Base-by-base conservation (phyloP, 2,113 vertebrate genomes). In the Stegostoma tigrinum region DNA sequence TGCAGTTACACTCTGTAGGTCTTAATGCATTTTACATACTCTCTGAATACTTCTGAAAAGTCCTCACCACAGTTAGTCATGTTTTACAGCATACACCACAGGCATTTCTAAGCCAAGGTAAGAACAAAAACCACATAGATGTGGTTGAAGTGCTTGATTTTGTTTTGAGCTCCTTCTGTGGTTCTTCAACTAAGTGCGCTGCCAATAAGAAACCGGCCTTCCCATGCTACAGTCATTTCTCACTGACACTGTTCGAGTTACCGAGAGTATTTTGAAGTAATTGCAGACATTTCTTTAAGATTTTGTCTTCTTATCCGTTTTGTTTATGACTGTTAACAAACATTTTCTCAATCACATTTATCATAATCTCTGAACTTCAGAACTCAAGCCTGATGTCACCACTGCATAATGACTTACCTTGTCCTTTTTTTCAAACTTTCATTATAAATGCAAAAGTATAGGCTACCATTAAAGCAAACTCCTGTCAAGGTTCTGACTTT, bases 41-140 rank as follows among this genome's bases (percentile, higher is more conserved):
- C 55, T 61, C 30, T 17, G 3, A 90, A 30, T 90, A n/a, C 52
- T 64, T 24, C 52, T 34, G 87, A 55, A 61, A 90, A 90, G 87
- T 61, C 87, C 55, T 89, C 30, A 61, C 52, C 87, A 90, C 87
- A 90, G 61, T 64, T 61, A 90, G 87, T 90, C 87, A 64, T 90
- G 55, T 90, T 90, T 90, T n/a, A 90, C 14, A 61, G 45, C 5
- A 34, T 19, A 64, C 24, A 90, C 30, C 87, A 90, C 8, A 83
- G 80, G 15, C 15, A 83, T 42, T 83, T 42, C 21, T 45, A 83
- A 83, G 80, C 38, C 38, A 61, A 90, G 87, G 61, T 61, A 17
- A 87, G 42, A 90, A 5, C 48, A 61, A 61, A 90, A 90, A 61
- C 48, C 27, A 15, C 52, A 90, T 55, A 34, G 6, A 90, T 34